Evolutionary conservation across 2,888 invertebrate genomes (phyloP), one percentile per base, ranked within the genome.

Genomic region (Cecidostiba fungosa): DNA sequence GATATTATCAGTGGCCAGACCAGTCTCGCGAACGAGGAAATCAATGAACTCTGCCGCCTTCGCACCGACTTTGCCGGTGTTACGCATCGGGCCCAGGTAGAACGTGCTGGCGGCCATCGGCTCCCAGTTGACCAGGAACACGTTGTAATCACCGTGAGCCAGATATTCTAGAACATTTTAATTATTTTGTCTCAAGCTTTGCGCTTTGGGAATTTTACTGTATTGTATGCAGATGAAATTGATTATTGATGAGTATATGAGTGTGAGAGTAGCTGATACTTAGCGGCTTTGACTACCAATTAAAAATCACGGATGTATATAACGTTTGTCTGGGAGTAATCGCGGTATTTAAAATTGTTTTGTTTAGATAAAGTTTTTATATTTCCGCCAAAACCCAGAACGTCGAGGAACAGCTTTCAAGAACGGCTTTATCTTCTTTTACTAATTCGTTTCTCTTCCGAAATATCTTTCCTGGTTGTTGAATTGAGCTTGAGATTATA

Each of bases 101-200:
- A 93, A 93, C 1, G 93, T 93, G 82, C 92, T 93, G 1, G 94
- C 93, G 32, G 93, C 92, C 82, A 94, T 91, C 8, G 93, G 92
- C 62, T 91, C 91, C 94, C 94, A 94, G 86, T 94, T 93, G 1
- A 94, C 92, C 47, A 93, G 92, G 72, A 94, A 91, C 1, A 94
- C 90, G 86, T 94, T 94, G 86, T 93, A 93, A 78, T 94, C 92
- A 2, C 91, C 92, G 62, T 92, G 88, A 73, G 90, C 86, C 62
- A 94, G 91, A 86, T 93, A 94, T 26, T 91, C 93, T 92, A 76
- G 14, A 79, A 74, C 82, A 79, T 66, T 29, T 66, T 29, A 23
- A 66, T 6, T 26, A n/a, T 29, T 29, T 66, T 29, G 23, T 29
- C 14, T 66, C 14, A n/a, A n/a, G n/a, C 10, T 26, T 66, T 59